Evolutionary conservation across 2,888 invertebrate species (phyloP).

Genomic region (Habrosyne pyritoides): DNA sequence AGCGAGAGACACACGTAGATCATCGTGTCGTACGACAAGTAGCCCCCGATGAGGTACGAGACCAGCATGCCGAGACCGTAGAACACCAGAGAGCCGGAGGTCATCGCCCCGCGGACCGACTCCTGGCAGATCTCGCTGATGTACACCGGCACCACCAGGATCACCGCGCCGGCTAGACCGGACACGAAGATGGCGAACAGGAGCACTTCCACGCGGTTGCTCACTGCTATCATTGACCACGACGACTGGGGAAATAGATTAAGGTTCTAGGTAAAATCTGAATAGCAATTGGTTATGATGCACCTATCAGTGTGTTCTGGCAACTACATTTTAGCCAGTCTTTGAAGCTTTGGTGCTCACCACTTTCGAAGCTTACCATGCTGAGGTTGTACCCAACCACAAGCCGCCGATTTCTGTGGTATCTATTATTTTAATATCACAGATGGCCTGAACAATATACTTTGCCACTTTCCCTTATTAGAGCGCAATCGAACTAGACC

Average conservation of each 20-base stretch:
- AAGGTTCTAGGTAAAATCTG: too few species aligned
- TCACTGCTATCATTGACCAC: slow-evolving; percentile 52
- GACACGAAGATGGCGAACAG: slow-evolving; percentile 54
- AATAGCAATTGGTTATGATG: too few species aligned
- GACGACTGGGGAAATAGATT: slow-evolving; percentile 44
- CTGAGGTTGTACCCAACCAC: too few species aligned
- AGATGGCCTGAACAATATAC: too few species aligned
- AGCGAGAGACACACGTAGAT: slow-evolving; percentile 49
- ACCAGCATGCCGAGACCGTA: slow-evolving; percentile 58
- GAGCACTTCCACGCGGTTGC: slow-evolving; percentile 51
- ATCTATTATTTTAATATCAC: too few species aligned
- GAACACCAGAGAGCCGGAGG: slow-evolving; percentile 53
- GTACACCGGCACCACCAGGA: slow-evolving; percentile 54
- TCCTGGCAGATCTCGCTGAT: slow-evolving; percentile 65
- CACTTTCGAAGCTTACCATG: too few species aligned
- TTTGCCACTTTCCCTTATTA: too few species aligned
- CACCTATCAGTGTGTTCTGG: too few species aligned
- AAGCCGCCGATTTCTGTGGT: too few species aligned
- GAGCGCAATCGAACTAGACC: too few species aligned
- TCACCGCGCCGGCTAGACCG: slow-evolving; percentile 50
- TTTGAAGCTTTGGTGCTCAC: too few species aligned
- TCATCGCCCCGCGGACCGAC: slow-evolving; percentile 62
- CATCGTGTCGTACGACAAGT: slow-evolving; percentile 51
- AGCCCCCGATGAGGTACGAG: slow-evolving; percentile 61
- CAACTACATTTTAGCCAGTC: too few species aligned